Conservation (phyloP, 2,888 invertebrate species). For the Asteroscopus sphinx region DNA sequence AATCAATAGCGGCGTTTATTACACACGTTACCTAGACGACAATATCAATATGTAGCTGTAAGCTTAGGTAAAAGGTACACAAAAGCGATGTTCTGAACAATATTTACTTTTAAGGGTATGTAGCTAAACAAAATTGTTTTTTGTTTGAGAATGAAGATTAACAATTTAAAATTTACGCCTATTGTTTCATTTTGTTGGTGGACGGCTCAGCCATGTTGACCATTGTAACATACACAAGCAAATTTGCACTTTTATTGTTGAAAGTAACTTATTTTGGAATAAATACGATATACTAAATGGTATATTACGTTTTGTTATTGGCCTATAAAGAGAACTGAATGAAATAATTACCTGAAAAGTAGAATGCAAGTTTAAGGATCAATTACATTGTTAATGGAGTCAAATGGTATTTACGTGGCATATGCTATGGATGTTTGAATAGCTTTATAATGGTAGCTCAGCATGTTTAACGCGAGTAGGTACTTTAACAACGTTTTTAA, state of each 20-base stretch:
- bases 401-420: too few relatives aligned
- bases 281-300: too few relatives aligned
- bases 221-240: constrained; percentile 22
- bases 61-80: constrained; percentile 40
- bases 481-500: too few relatives aligned
- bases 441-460: too few relatives aligned
- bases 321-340: neutral
- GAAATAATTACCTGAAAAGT: neutral
- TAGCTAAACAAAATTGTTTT: constrained; percentile 46
- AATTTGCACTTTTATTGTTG: constrained; percentile 22
- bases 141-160: constrained; percentile 53
- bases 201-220: constrained; percentile 42
- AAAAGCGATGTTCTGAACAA: constrained; percentile 36
- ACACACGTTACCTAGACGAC: constrained; percentile 20
- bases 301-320: neutral
- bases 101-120: constrained; percentile 48
- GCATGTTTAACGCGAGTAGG: too few relatives aligned
- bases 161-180: constrained; percentile 47
- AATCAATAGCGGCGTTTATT: constrained; percentile 18
- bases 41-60: constrained; percentile 21
- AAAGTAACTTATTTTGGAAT: neutral
- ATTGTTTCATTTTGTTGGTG: constrained; percentile 48
- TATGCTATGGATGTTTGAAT: too few relatives aligned
- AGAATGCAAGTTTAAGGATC: neutral
- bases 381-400: neutral